These are phyloP conservation scores for Willisornis vidua DNA, from an alignment of 2,113 vertebrate genomes.

Conservation along the genomic window DNA sequence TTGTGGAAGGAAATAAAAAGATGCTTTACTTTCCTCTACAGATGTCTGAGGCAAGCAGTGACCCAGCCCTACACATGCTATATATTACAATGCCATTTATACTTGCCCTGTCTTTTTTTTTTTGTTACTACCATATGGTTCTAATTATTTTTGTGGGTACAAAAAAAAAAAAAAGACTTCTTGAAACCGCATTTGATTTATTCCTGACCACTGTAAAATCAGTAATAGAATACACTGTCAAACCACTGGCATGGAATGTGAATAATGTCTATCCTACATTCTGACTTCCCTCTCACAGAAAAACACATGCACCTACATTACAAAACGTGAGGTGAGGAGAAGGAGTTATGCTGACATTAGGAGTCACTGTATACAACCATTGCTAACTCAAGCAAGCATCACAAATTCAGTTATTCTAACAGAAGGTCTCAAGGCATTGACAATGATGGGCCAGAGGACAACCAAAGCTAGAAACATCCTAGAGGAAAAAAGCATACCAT, in stretches of 20 bases:
- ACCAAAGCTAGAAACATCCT: background rate
- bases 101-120: background rate
- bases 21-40: slow-evolving; percentile 7
- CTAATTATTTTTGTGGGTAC: slow-evolving; percentile 50
- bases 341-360: background rate
- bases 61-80: slow-evolving; percentile 34
- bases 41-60: slow-evolving; percentile 3
- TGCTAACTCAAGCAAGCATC: background rate
- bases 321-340: background rate
- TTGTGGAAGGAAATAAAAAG: background rate
- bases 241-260: slow-evolving; percentile 61
- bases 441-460: background rate
- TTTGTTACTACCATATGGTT: slow-evolving; percentile 41
- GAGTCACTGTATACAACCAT: background rate
- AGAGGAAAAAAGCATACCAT: background rate
- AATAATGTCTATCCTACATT: slow-evolving; percentile 2
- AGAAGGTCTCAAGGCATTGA: background rate
- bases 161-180: slow-evolving; percentile 62
- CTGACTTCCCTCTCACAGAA: background rate
- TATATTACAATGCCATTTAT: slow-evolving; percentile 44
- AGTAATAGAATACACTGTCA: slow-evolving; percentile 64
- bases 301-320: background rate
- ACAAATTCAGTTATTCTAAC: background rate
- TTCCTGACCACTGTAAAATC: slow-evolving; percentile 64
- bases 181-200: slow-evolving; percentile 61